Conservation (phyloP, 2,113 vertebrate genomes). For the Entomyzon cyanotis region DNA sequence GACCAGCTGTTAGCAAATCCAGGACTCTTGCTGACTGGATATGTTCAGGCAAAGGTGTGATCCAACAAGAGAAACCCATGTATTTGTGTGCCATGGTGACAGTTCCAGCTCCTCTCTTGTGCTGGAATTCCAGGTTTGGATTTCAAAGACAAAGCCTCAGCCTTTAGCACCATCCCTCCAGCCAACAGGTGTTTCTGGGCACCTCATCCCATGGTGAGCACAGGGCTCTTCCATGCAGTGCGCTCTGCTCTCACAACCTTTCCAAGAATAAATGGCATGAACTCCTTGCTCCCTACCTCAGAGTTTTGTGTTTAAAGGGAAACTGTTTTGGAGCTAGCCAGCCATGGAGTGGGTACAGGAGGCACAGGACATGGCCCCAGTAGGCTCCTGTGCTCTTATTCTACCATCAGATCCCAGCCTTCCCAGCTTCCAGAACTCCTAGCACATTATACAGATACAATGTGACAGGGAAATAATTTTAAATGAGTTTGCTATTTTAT, state of each 20-base stretch:
- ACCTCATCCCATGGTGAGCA: neutral
- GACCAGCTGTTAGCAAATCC: slow-evolving; percentile 48
- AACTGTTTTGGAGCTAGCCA: neutral
- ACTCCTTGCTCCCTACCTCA: neutral
- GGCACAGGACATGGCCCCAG: rapidly evolving
- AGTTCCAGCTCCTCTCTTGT: slow-evolving; percentile 9
- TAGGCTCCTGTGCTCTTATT: rapidly evolving
- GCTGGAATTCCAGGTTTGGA: slow-evolving; percentile 1
- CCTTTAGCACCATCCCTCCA: neutral
- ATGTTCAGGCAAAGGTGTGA: slow-evolving; percentile 51
- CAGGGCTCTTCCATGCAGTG: neutral
- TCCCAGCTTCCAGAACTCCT: neutral
- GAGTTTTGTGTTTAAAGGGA: neutral
- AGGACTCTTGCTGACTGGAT: slow-evolving; percentile 64
- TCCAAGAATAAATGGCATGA: neutral
- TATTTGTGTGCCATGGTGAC: neutral
- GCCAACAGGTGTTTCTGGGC: neutral
- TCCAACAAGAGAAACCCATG: slow-evolving; percentile 42
- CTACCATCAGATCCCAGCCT: neutral
- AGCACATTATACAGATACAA: neutral
- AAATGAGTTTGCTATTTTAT: neutral
- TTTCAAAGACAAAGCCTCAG: slow-evolving; percentile 4
- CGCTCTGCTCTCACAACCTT: rapidly evolving
- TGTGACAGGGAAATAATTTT: neutral
- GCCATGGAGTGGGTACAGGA: rapidly evolving